Percentiles rank a stretch among this genome's conserved stretches.
These are phyloP conservation scores for Lophius americanus DNA, from an alignment of 2,797 vertebrate genomes.

Conservation along the genomic window DNA sequence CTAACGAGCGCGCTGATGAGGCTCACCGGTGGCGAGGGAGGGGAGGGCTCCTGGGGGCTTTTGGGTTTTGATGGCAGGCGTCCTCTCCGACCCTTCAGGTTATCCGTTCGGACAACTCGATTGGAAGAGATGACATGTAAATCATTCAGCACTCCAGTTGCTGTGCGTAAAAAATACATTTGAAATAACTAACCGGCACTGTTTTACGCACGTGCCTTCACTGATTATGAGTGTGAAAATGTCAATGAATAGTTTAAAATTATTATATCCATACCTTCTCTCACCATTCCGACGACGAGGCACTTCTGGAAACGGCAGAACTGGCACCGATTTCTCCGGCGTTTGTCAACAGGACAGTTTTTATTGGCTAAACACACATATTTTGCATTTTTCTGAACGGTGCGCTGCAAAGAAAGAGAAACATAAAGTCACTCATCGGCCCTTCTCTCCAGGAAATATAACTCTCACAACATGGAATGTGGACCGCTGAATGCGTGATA, in stretches of 20 bases:
- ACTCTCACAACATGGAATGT: conserved; percentile 1
- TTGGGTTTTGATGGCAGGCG: conserved; percentile 98
- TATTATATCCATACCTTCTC: conserved; percentile 88
- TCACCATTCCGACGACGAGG: conserved; percentile 98
- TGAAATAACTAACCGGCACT: conserved; percentile 1
- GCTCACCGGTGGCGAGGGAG: conserved; percentile 96
- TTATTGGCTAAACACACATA: conserved; percentile 99
- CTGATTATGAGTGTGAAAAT: background rate
- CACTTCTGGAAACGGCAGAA: conserved; percentile 99
- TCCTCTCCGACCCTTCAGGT: conserved; percentile 96
- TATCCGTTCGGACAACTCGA: conserved; percentile 96
- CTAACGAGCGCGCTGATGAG: conserved; percentile 97
- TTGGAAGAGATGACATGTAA: conserved; percentile 21
- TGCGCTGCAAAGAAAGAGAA: conserved; percentile 85
- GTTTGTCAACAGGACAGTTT: conserved; percentile 98
- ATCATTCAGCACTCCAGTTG: background rate
- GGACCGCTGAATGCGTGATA: conserved; percentile 7
- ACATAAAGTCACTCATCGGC: conserved; percentile 37
- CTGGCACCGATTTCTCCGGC: conserved; percentile 96
- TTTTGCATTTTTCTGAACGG: conserved; percentile 99
- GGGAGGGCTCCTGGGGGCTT: conserved; percentile 96
- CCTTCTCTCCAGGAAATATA: conserved; percentile 15
- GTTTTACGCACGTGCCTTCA: conserved; percentile 14
- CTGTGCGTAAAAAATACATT: conserved; percentile 17
- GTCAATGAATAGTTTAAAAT: background rate